Conservation (phyloP, 1,140 invertebrate species). For the Nasonia longicornis region DNA sequence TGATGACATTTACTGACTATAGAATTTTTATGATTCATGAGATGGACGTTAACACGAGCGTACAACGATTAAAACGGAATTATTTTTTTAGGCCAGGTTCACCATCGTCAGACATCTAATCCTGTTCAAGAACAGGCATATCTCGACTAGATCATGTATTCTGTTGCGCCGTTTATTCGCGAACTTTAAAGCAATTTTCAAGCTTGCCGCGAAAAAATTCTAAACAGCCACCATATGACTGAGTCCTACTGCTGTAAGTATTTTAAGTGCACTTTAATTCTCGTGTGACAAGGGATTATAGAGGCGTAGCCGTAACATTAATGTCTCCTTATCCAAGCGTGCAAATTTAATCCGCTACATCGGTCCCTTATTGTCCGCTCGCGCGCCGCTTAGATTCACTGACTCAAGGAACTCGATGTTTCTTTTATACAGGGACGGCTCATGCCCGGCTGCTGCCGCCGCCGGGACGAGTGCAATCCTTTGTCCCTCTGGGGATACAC, state of each 20-base stretch:
- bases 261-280: slow-evolving; percentile 21
- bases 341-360: slow-evolving; percentile 32
- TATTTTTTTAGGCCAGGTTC: no score
- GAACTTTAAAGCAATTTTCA: slow-evolving; percentile 54
- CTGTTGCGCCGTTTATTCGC: neutral
- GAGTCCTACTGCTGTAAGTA: neutral
- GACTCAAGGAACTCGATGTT: slow-evolving; percentile 41
- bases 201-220: slow-evolving; percentile 46
- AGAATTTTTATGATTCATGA: no score
- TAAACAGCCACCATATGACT: neutral
- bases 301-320: neutral
- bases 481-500: slow-evolving; percentile 36
- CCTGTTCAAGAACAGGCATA: no score
- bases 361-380: neutral
- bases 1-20: no score
- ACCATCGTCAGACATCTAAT: no score
- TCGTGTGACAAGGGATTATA: neutral
- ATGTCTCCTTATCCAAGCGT: slow-evolving; percentile 20
- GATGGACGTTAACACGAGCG: no score
- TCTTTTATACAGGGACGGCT: slow-evolving; percentile 38
- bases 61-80: no score
- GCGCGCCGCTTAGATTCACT: neutral
- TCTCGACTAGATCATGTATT: no score
- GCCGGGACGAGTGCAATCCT: slow-evolving; percentile 42
- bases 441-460: slow-evolving; percentile 30